These are phyloP conservation scores for Dryomyza anilis DNA, from an alignment of 2,888 invertebrate genomes.

Conservation along the genomic window DNA sequence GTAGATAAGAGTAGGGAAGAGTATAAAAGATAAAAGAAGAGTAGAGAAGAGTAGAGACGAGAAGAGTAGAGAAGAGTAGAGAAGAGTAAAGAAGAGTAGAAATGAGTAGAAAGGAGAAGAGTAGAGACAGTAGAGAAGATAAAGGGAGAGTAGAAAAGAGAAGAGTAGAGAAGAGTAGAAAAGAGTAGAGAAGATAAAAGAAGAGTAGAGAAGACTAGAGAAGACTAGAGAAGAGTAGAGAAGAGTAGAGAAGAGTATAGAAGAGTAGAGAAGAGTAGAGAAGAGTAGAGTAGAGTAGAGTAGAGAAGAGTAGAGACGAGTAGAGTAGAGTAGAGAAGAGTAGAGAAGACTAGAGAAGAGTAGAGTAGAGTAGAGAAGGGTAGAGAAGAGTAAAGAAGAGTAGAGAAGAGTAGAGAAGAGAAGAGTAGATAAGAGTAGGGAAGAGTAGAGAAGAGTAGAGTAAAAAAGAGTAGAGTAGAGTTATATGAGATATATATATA, in stretches of 20 bases:
- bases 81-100: no score
- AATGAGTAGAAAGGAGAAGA: no score
- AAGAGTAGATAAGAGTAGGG: not conserved
- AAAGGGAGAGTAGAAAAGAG: no score
- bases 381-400: not conserved
- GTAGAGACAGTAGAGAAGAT: no score
- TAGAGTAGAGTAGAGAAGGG: not conserved
- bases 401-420: not conserved
- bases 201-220: no score
- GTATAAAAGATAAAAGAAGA: not conserved
- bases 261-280: not conserved
- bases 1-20: not conserved
- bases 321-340: not conserved
- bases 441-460: not conserved
- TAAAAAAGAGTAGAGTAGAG: not conserved
- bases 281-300: not conserved
- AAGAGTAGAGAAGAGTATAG: not conserved
- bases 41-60: not conserved
- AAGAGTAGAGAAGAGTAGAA: no score
- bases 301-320: no score
- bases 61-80: no score
- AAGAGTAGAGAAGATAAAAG: no score
- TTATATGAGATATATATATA: no score
- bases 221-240: no score
- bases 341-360: not conserved